Base-by-base conservation (phyloP, 1,140 invertebrate species). In the Muscidifurax raptorellus region DNA sequence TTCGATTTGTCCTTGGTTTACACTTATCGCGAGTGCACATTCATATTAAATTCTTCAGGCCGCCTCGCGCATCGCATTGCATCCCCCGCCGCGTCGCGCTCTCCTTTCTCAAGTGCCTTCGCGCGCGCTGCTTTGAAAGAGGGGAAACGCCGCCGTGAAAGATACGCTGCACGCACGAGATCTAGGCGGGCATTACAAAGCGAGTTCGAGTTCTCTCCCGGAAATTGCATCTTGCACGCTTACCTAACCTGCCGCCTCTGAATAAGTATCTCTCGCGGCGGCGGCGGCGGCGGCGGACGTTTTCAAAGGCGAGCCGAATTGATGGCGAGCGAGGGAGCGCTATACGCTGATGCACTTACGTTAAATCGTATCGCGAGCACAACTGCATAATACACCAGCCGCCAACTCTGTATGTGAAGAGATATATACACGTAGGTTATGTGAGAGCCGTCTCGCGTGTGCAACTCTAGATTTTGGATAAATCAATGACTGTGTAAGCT, bases 1-100 rank as follows among this genome's bases (percentile, higher is more conserved):
- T 85, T 69, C 83, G 86, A 88, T 86, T 89, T 86, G 84, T 52
- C 71, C 78, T n/a, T 82, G 82, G 69, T 85, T 86, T 84, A 86
- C 85, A 85, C 75, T 86, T 82, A 85, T 83, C 84, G 75, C 44
- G 4, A 30, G 22, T 28, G 22, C 28, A 36, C 18, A 47, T 83
- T 77, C 25, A 83, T 69, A 77, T 83, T 77, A 69, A 36, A 83
- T 83, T 83, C 18, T 67, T 44, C 30, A 1, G 67, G 67, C 52
- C 52, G 18, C 52, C 40, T 5, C 13, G 75, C 47, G 28, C 32
- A 27, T 28, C 40, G 4, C 25, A 12, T 27, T 30, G n/a, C 27
- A 27, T 13, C 25, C 32, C 15, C 25, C 6, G 32, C 13, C 40
- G 22, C 44, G 44, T 59, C 66, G 52, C 52, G 52, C 52, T 72